These are phyloP conservation scores for Rattus norvegicus DNA, from an alignment of 2,113 vertebrate species.

Conservation along the genomic window DNA sequence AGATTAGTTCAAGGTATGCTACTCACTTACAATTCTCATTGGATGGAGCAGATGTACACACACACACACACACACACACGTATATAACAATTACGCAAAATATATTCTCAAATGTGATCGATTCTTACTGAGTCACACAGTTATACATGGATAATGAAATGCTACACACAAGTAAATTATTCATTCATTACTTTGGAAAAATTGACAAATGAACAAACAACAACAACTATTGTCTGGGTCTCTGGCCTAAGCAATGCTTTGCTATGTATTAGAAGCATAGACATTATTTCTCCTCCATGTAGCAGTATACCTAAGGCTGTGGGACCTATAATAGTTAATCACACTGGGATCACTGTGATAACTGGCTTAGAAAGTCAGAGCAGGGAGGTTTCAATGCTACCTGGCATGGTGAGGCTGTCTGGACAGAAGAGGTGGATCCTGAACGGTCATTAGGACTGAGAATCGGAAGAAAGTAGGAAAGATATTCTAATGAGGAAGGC, in stretches of 20 bases:
- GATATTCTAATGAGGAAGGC: neutral
- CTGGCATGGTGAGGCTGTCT: neutral
- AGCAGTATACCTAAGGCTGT: neutral
- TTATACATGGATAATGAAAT: conserved; percentile 2
- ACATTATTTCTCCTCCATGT: neutral
- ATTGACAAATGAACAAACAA: neutral
- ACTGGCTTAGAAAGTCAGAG: neutral
- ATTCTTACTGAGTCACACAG: neutral
- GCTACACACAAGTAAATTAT: neutral
- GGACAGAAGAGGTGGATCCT: neutral
- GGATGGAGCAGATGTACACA: neutral
- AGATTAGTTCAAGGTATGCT: neutral
- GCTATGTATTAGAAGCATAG: neutral
- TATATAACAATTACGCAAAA: neutral
- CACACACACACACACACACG: too few species aligned
- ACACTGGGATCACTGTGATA: neutral
- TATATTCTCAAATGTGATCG: neutral
- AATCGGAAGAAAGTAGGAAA: neutral
- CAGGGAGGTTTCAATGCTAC: neutral
- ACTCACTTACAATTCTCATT: neutral
- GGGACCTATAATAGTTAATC: neutral
- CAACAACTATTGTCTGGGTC: neutral
- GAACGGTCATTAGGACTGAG: neutral
- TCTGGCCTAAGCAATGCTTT: neutral
- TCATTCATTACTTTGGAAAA: neutral